These are phyloP conservation scores for Drosophila prostipennis DNA, from an alignment of 2,888 invertebrate species.

Conservation along the genomic window DNA sequence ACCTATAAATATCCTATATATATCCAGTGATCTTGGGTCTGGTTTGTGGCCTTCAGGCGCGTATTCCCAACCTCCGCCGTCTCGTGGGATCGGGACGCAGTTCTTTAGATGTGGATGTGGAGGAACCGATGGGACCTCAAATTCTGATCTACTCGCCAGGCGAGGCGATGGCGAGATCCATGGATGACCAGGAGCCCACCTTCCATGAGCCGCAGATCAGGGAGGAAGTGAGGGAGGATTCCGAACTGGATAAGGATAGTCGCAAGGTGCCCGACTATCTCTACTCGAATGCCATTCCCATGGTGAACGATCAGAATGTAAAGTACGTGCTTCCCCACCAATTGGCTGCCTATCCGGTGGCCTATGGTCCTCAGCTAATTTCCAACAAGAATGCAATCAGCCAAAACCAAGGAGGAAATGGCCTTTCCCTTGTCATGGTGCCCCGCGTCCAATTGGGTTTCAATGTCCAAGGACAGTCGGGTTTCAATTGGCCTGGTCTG, in stretches of 20 bases:
- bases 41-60: constrained; percentile 36
- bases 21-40: constrained; percentile 42
- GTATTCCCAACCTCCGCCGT: constrained; percentile 34
- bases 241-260: constrained; percentile 62
- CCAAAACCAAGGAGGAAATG: constrained; percentile 43
- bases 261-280: constrained; percentile 80
- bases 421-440: constrained; percentile 54
- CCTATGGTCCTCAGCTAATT: constrained; percentile 58
- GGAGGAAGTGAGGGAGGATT: constrained; percentile 40
- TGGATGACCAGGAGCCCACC: constrained; percentile 35
- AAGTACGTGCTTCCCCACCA: constrained; percentile 75
- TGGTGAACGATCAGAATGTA: constrained; percentile 70
- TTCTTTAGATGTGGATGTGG: constrained; percentile 28
- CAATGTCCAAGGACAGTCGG: constrained; percentile 74
- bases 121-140: constrained; percentile 46
- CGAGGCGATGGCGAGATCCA: constrained; percentile 45
- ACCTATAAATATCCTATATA: background rate
- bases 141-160: constrained; percentile 65
- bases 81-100: no score
- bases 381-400: constrained; percentile 45
- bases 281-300: constrained; percentile 72
- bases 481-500: constrained; percentile 53
- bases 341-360: constrained; percentile 60
- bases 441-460: constrained; percentile 73
- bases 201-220: constrained; percentile 62